Conservation (phyloP, 2,797 vertebrate genomes). For the Harpagifer antarcticus region DNA sequence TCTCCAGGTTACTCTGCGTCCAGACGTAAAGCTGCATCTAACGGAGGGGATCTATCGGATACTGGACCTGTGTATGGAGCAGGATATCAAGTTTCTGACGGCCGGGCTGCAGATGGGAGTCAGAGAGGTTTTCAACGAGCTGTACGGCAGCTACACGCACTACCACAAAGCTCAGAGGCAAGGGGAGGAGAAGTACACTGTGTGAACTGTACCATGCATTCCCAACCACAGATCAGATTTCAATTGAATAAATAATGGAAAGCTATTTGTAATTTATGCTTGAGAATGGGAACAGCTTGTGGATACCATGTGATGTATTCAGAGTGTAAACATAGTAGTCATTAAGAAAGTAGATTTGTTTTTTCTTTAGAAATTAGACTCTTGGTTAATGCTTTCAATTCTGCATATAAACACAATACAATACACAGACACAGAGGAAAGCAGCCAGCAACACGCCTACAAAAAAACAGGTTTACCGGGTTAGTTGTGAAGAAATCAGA, state of each 20-base stretch:
- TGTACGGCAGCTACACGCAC: constrained; percentile 89
- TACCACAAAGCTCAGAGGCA: constrained; percentile 93
- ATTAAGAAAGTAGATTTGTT: neutral
- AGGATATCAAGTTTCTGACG: constrained; percentile 92
- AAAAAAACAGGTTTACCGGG: too few species aligned
- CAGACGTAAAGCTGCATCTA: constrained; percentile 90
- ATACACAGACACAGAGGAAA: neutral
- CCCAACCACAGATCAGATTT: neutral
- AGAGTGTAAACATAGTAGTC: neutral
- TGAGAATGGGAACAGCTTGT: constrained; percentile 1
- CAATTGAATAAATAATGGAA: neutral
- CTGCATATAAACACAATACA: neutral
- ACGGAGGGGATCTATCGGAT: constrained; percentile 94
- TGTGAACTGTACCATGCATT: constrained; percentile 46
- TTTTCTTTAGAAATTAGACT: neutral
- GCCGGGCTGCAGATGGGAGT: constrained; percentile 87
- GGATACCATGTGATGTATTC: neutral
- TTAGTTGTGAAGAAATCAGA: too few species aligned
- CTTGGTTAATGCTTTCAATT: neutral
- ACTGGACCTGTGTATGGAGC: constrained; percentile 92
- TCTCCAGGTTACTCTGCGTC: constrained; percentile 91
- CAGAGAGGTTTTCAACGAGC: constrained; percentile 92
- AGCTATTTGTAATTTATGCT: neutral
- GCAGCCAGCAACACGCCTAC: too few species aligned
- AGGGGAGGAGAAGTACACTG: constrained; percentile 93